phyloP scores from a whole-genome alignment of 2,113 vertebrate species.

The Ochotona princeps region DNA sequence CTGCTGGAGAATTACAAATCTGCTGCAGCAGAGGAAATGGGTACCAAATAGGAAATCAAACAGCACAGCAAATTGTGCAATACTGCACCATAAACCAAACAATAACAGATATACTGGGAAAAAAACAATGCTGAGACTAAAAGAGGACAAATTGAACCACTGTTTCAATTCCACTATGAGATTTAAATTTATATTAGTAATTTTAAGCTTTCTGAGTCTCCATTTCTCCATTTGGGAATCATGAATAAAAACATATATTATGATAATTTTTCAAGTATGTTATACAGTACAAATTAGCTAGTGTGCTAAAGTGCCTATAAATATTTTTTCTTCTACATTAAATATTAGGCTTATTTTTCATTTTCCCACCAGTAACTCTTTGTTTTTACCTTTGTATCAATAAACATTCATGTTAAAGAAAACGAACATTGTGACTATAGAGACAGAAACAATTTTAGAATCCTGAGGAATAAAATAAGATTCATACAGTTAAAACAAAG shows the following conservation, averaged over 20 bases:
- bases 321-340: not conserved
- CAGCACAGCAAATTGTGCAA: not conserved
- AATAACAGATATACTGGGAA: not conserved
- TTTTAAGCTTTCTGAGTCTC: not conserved
- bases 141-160: not conserved
- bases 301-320: not conserved
- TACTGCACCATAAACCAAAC: not conserved
- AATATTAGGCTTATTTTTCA: not conserved
- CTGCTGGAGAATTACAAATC: not conserved
- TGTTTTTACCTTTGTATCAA: not conserved
- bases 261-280: not conserved
- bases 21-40: not conserved
- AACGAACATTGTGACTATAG: not conserved
- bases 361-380: not conserved
- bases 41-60: not conserved
- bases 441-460: not conserved
- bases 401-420: not conserved
- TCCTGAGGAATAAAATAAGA: not conserved
- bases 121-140: not conserved
- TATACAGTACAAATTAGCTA: not conserved
- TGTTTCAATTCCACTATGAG: not conserved
- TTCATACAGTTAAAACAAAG: conserved; percentile 3
- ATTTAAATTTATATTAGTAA: not conserved
- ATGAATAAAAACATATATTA: not conserved
- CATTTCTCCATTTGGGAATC: not conserved